Evolutionary conservation across 1,140 invertebrate species (phyloP).

Genomic region (Nixonia krombeini): DNA sequence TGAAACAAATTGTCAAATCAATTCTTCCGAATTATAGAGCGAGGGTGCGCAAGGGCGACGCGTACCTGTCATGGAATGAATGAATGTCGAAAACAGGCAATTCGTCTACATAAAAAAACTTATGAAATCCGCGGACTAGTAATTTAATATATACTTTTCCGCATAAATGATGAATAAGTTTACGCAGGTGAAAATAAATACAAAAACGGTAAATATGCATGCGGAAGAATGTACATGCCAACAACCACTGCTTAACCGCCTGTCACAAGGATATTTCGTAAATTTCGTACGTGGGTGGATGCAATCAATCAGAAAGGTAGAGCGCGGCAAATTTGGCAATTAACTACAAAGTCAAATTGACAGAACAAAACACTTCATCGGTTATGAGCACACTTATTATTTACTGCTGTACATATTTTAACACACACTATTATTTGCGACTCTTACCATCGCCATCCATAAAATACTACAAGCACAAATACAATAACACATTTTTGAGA

Average conservation of each 20-base stretch:
- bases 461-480: not conserved
- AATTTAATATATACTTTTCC: too few species aligned
- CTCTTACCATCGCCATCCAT: not conserved
- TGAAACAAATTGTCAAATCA: too few species aligned
- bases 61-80: not conserved
- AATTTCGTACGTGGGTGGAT: not conserved
- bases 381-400: not conserved
- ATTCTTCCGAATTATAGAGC: too few species aligned
- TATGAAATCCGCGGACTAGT: too few species aligned
- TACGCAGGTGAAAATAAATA: too few species aligned
- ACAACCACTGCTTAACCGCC: constrained; percentile 1
- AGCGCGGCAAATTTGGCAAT: not conserved
- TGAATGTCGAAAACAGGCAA: too few species aligned
- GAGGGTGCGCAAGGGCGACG: not conserved
- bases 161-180: too few species aligned
- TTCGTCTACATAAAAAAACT: too few species aligned
- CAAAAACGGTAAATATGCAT: too few species aligned
- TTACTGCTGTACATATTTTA: not conserved
- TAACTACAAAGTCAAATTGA: not conserved
- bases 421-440: not conserved
- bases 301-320: not conserved
- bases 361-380: not conserved
- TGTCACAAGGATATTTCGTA: not conserved
- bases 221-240: not conserved
- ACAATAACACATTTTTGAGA: too few species aligned